Evolutionary conservation across 2,113 vertebrate species (phyloP), one percentile per base, ranked within the genome.

Genomic region (Gambusia holbrooki): DNA sequence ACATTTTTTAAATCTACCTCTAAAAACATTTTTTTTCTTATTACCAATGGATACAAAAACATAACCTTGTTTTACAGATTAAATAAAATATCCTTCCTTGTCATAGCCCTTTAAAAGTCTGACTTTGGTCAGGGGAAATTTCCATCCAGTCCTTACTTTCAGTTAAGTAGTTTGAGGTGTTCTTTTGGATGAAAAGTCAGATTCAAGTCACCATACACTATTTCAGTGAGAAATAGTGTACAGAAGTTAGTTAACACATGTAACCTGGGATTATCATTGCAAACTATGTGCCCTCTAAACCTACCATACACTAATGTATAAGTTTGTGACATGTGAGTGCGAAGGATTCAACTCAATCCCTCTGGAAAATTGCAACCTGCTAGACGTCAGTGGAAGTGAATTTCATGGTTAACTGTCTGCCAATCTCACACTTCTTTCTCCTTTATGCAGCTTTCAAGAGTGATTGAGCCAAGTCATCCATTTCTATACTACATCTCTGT

Each of bases 331-430:
- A 42, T 66, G 58, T 69, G 67, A 80, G 69, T 35, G 62, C 19
- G 76, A 77, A 76, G 62, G 12, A 85, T 88, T 88, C 73, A 90
- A 65, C 64, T 81, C 84, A 90, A 77, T 83, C 84, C 76, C 72
- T 81, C 42, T 87, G 78, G 84, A 88, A 88, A 90, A 92, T 88
- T 90, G 84, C 75, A 88, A 73, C 73, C 69, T 73, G 77, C 77
- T 76, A 71, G 81, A 90, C 27, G 29, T 85, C 74, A 78, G 80
- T 77, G 67, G 86, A 90, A 92, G 88, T 74, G 87, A 88, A 93
- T 92, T 93, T 92, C 90, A 92, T 90, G 90, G 85, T 84, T 90
- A 91, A 82, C 89, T 83, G 90, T 92, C 88, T 91, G 90, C 85
- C 91, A 92, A 81, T 90, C 90, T 87, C 84, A 76, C 73, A 87